Base-by-base conservation (phyloP, 2,888 invertebrate genomes). In the Apamea crenata region DNA sequence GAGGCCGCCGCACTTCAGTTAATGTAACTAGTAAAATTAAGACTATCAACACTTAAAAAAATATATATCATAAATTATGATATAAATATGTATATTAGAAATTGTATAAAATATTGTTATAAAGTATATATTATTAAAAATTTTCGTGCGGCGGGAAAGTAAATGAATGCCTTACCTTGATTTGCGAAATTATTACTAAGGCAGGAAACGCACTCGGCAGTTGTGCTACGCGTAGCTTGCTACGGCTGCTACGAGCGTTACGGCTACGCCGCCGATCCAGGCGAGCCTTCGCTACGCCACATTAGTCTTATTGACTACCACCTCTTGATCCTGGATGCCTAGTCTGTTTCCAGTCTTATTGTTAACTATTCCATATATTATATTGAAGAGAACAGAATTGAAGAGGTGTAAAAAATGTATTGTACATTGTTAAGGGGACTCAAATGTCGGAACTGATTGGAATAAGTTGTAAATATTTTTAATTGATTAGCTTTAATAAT, bases 391-490 rank as follows among this genome's bases (percentile, higher is more conserved):
- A 84, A 81, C 70, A 83, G 84, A 84, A 86, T 84, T 81, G 83
- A 81, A 77, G 84, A 88, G 79, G 78, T 89, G 91, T 93, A 91
- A 88, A 91, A 81, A 80, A 90, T 78, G 85, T 84, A 83, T 83
- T 92, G 92, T 93, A 93, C 90, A 92, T 92, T 93, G 92, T 90
- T 91, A 92, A 91, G 86, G 85, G 89, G 94, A 94, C 94, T 93
- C 91, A 89, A 92, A 92, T 94, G 95, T 95, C 94, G 95, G 96
- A 96, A 97, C 96, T 97, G 96, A 97, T 96, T 95, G 95, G 91
- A 91, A 92, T 96, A 96, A 96, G 95, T 86, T 96, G 94, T 96
- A 95, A 92, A 95, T 96, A 95, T 89, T 91, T 90, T 90, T 91
- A 93, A 92, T 91, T 92, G 87, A 92, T 87, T 93, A 94, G 93